A percentile compares a stretch with the other conserved stretches of the same genome.
phyloP scores from a whole-genome alignment of 2,113 vertebrate species.

The Circaetus gallicus region DNA sequence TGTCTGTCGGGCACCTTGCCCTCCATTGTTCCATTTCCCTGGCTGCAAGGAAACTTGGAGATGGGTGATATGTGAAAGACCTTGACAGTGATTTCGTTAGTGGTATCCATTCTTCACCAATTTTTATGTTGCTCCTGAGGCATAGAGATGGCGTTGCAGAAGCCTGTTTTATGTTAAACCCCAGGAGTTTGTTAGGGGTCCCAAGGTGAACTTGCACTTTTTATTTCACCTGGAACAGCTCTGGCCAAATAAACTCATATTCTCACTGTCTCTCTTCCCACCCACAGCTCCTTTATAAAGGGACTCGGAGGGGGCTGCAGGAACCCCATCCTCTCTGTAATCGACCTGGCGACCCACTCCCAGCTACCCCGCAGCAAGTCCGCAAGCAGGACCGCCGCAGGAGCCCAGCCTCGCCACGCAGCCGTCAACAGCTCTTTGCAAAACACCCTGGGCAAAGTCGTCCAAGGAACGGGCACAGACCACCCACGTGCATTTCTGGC shows the following conservation, averaged over 20 bases:
- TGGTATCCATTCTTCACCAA: background rate
- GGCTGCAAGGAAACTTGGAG: background rate
- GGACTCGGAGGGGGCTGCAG: background rate
- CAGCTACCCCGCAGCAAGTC: background rate
- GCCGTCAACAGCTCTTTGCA: background rate
- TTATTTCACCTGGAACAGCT: background rate
- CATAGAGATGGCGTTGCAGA: background rate
- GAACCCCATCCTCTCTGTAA: no score
- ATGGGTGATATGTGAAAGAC: fast-evolving
- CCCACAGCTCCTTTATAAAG: background rate
- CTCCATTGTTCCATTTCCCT: background rate
- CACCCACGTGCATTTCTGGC: background rate
- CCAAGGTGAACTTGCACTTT: background rate
- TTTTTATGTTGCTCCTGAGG: background rate
- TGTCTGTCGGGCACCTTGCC: fast-evolving
- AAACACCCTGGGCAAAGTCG: background rate
- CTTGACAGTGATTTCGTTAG: fast-evolving
- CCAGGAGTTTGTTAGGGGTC: background rate
- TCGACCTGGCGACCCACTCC: fast-evolving
- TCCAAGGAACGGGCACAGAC: no score
- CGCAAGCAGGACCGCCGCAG: background rate
- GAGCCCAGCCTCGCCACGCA: background rate
- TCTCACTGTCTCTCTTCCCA: background rate
- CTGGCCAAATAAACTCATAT: background rate
- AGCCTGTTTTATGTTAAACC: background rate